These are phyloP conservation scores for Nephotettix cincticeps DNA, from an alignment of 1,140 invertebrate genomes.

Conservation along the genomic window DNA sequence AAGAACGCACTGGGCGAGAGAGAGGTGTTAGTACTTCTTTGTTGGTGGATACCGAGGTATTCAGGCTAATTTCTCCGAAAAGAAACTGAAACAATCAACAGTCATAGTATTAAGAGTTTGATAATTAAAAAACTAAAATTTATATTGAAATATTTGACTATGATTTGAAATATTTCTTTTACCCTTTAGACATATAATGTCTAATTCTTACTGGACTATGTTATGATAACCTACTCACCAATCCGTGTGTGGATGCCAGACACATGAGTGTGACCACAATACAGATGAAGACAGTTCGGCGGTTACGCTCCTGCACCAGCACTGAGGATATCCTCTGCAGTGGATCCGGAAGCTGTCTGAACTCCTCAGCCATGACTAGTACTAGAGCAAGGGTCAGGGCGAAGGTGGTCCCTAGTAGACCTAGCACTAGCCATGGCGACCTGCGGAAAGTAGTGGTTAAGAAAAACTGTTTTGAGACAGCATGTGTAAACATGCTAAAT, in stretches of 20 bases:
- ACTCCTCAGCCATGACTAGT: slow-evolving; percentile 85
- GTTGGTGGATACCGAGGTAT: too few species aligned
- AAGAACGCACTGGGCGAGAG: not conserved
- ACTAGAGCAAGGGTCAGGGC: slow-evolving; percentile 66
- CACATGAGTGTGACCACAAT: slow-evolving; percentile 75
- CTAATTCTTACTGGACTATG: too few species aligned
- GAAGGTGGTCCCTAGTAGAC: slow-evolving; percentile 62
- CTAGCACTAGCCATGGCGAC: slow-evolving; percentile 53
- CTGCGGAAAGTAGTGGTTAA: too few species aligned
- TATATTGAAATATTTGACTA: too few species aligned
- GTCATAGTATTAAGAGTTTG: too few species aligned
- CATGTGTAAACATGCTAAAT: too few species aligned
- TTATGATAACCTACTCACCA: slow-evolving; percentile 48
- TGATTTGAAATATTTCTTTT: too few species aligned
- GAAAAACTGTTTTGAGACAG: too few species aligned
- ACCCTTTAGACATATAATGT: too few species aligned
- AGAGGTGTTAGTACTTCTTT: not conserved
- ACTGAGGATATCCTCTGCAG: slow-evolving; percentile 70
- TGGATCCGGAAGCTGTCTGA: slow-evolving; percentile 61
- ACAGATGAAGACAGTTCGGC: slow-evolving; percentile 76
- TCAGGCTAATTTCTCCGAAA: too few species aligned
- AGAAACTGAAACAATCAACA: too few species aligned
- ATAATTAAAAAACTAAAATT: too few species aligned
- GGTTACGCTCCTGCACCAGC: slow-evolving; percentile 66
- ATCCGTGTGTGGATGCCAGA: slow-evolving; percentile 46